Evolutionary conservation across 2,797 vertebrate species (phyloP), one percentile per base, ranked within the genome.

Genomic region (Cryptoprocta ferox): DNA sequence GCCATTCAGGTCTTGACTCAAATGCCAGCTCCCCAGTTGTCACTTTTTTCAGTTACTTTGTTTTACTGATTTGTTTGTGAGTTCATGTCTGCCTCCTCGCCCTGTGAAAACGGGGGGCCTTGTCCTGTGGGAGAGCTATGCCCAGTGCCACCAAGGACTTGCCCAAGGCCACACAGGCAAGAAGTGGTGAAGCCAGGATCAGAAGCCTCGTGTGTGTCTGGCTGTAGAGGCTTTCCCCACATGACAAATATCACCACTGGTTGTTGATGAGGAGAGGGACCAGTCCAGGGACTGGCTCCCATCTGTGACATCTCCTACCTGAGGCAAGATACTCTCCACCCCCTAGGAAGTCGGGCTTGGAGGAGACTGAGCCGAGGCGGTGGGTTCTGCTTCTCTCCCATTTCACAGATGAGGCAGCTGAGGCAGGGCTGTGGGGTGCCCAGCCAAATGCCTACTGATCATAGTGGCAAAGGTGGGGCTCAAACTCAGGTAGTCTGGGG

Each of bases 261-360:
- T 18, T 32, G 4, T 0, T n/a, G 3, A 18, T 5, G 19, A 14
- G 39, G 28, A 13, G 9, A 2, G 18, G 39, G 76, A 1, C 0
- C 9, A 45, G 66, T 14, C 80, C 42, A 10, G 88, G 70, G 28
- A 42, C 32, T 35, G 63, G 5, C 26, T 39, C 61, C 14, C 10
- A 4, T 18, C 63, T 65, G 75, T 35, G 50, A 50, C 21, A 42
- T 45, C 12, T 8, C 50, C 87, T 61, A 12, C 28, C 39, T 28
- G 81, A 76, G 73, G 32, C 66, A 35, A n/a, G 32, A 19, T 24
- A 5, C 30, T 6, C 4, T 28, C 19, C 1, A 2, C 28, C 12
- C 26, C 42, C 66, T n/a, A 16, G 48, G 73, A 61, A 56, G 50
- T 28, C 10, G 48, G 70, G 37, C 45, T 75, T 39, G 2, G 83